Percentiles rank a stretch among this genome's conserved stretches.
phyloP scores from a whole-genome alignment of 2,888 invertebrate species.

The Gonocerus acuteangulatus region DNA sequence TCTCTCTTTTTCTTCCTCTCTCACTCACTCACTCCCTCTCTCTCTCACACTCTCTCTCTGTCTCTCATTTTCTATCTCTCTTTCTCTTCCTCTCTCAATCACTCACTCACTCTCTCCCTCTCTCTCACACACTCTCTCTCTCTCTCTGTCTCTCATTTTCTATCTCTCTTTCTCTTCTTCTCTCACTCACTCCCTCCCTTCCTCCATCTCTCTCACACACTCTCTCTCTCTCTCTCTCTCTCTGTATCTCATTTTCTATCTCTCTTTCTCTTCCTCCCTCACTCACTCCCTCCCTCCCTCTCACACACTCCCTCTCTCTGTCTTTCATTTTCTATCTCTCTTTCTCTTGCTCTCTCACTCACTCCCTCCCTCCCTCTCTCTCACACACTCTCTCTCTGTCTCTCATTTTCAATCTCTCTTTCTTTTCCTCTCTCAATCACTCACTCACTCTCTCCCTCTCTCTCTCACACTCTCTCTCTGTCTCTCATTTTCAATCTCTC shows the following conservation, averaged over 20 bases:
- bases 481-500: neutral
- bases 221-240: too few species aligned
- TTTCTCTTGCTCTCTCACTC: neutral
- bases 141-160: neutral
- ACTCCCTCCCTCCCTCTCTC: neutral
- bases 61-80: too few species aligned
- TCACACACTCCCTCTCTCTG: neutral
- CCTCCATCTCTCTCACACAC: too few species aligned
- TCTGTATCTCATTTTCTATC: neutral
- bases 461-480: neutral
- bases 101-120: neutral
- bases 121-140: neutral
- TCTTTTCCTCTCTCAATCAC: neutral
- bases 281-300: conserved; percentile 1
- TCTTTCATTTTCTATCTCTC: neutral
- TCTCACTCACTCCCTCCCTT: too few species aligned
- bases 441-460: neutral
- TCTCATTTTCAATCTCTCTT: neutral
- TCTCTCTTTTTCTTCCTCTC: too few species aligned
- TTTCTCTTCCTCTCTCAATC: too few species aligned
- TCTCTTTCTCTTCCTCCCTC: neutral
- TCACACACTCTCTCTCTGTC: neutral
- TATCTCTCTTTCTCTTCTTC: too few species aligned
- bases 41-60: conserved; percentile 1
- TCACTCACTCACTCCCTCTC: neutral